Percentiles rank a stretch among this genome's conserved stretches.
These are phyloP conservation scores for Corythornis madagascariensis DNA, from an alignment of 2,113 vertebrate species.

Conservation along the genomic window DNA sequence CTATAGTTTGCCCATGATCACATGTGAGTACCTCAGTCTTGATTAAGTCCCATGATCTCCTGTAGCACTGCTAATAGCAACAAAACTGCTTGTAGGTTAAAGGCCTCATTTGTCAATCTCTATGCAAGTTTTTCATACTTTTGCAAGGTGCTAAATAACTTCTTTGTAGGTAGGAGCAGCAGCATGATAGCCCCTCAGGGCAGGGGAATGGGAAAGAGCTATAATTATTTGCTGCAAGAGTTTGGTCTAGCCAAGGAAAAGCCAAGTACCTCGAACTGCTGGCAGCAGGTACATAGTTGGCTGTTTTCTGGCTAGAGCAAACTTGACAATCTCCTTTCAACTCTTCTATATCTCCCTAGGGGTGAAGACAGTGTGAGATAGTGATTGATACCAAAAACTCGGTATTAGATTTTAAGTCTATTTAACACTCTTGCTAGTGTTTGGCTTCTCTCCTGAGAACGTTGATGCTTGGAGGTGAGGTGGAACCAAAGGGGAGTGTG, in stretches of 20 bases:
- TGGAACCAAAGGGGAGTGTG: neutral
- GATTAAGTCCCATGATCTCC: neutral
- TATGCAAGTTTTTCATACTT: conserved; percentile 14
- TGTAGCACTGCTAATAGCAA: neutral
- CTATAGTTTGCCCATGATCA: fast-evolving
- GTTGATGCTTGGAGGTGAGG: neutral
- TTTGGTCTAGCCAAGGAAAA: neutral
- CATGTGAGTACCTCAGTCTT: neutral
- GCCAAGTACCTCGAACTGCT: neutral
- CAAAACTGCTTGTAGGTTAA: neutral
- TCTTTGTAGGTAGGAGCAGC: neutral
- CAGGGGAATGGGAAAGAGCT: neutral
- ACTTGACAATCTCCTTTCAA: neutral
- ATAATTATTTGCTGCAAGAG: conserved; percentile 19
- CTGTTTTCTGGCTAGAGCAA: neutral
- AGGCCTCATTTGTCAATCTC: neutral
- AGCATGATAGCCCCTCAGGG: neutral
- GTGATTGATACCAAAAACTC: neutral
- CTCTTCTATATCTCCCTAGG: neutral
- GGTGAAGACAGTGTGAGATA: neutral
- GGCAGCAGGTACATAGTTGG: neutral
- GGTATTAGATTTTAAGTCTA: neutral
- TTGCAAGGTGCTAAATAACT: neutral
- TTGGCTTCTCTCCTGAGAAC: neutral
- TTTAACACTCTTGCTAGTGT: neutral